Conservation (phyloP, 2,888 invertebrate genomes). For the Pyrrhia umbra region DNA sequence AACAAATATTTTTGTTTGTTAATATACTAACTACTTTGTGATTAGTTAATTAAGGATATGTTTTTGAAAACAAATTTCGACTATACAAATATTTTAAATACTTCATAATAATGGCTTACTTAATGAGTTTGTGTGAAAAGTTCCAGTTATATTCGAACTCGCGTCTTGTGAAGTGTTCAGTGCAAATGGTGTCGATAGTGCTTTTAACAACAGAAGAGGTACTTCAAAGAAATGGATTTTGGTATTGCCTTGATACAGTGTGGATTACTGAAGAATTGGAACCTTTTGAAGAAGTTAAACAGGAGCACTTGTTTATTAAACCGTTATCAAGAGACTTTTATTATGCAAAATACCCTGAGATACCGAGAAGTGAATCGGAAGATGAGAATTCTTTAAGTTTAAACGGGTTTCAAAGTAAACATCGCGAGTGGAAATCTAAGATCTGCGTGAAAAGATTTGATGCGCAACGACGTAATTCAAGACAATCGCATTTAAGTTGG, state of each 20-base stretch:
- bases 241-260: conserved; percentile 81
- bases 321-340: conserved; percentile 83
- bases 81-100: conserved; percentile 19
- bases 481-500: conserved; percentile 63
- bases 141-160: conserved; percentile 36
- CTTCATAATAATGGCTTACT: conserved; percentile 2
- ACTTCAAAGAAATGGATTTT: conserved; percentile 82
- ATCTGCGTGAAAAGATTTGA: conserved; percentile 75
- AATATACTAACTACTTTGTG: conserved; percentile 22
- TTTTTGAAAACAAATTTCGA: conserved; percentile 33
- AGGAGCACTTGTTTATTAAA: conserved; percentile 78
- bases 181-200: conserved; percentile 82
- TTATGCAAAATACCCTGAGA: conserved; percentile 83
- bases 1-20: conserved; percentile 20
- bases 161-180: conserved; percentile 43
- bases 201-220: conserved; percentile 85
- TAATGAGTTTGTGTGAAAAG: conserved; percentile 20
- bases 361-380: conserved; percentile 86
- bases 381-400: conserved; percentile 82
- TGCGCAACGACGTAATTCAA: conserved; percentile 72
- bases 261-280: conserved; percentile 86
- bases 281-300: conserved; percentile 84
- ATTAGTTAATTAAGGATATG: conserved; percentile 43
- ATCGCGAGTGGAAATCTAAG: conserved; percentile 82
- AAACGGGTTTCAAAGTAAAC: conserved; percentile 79